Evolutionary conservation across 2,113 vertebrate genomes (phyloP), one percentile per base, ranked within the genome.

Genomic region (Xenus cinereus): DNA sequence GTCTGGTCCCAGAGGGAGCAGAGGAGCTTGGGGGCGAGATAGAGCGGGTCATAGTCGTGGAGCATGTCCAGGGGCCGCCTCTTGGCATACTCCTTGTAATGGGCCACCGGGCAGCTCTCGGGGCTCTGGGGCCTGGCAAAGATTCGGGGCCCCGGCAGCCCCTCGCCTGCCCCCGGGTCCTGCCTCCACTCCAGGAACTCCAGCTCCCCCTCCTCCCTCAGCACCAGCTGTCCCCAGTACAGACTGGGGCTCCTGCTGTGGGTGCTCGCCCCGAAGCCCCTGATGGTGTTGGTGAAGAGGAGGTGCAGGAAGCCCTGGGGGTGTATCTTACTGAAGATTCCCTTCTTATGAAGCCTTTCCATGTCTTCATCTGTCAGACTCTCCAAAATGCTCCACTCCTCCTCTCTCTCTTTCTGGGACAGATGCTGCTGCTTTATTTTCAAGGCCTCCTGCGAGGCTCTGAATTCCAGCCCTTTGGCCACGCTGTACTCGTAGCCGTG

Each of bases 181-280:
- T 80, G 14, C 84, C 30, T 93, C 97, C 97, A 97, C 46, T 87
- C 91, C 91, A 97, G n/a, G 81, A 75, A 94, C 59, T 97, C 97
- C 84, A 74, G 28, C 26, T 78, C 66, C 14, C 18, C 84, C 51
- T 39, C 41, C 0, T 26, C 37, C 59, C 17, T 91, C 10, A 97
- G 92, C 60, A 96, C 74, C 1, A 97, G 87, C 54, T 97, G 97
- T 5, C 97, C 97, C 96, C 97, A 97, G 69, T 7, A 84, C 41
- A 94, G 69, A 5, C 30, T 23, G 1, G 7, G 28, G 77, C 22
- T 33, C 71, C 26, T 14, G 12, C 26, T 28, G 54, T 93, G 93
- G 2, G 68, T 90, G 15, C 16, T 54, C 13, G 50, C 86, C 33
- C 92, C 87, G 48, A 93, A 80, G 0, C 30, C 95, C 28, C 84